phyloP scores from a whole-genome alignment of 2,888 invertebrate genomes.

The Machimus atricapillus region DNA sequence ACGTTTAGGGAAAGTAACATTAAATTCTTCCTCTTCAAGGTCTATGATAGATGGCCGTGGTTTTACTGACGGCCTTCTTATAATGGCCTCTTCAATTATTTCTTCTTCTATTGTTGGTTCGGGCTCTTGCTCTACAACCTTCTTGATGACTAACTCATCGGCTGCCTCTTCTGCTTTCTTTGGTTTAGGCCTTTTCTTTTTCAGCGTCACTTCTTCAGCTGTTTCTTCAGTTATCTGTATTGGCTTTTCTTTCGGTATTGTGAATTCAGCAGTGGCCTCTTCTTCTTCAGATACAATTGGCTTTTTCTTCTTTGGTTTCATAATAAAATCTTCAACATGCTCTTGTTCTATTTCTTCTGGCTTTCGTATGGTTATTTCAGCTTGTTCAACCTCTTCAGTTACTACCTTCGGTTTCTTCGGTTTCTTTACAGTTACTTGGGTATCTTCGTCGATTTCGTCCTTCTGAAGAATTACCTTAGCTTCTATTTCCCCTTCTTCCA shows the following conservation, averaged over 20 bases:
- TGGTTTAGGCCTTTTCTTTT: constrained; percentile 57
- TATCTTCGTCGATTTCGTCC: background rate
- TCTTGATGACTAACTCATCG: constrained; percentile 57
- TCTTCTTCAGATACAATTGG: constrained; percentile 26
- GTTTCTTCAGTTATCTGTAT: constrained; percentile 48
- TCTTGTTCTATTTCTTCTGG: constrained; percentile 47
- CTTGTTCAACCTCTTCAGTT: constrained; percentile 51
- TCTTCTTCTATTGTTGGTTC: constrained; percentile 58
- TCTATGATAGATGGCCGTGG: constrained; percentile 54
- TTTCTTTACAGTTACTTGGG: constrained; percentile 44
- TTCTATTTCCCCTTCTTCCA: constrained; percentile 40
- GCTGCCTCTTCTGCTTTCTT: constrained; percentile 56
- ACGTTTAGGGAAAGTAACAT: constrained; percentile 57
- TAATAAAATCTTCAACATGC: constrained; percentile 54
- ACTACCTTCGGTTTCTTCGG: constrained; percentile 40
- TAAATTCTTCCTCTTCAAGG: constrained; percentile 55
- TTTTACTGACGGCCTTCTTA: background rate
- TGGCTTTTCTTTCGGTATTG: constrained; percentile 48
- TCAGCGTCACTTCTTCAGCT: constrained; percentile 49
- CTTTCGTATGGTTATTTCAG: constrained; percentile 49
- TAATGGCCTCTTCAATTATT: constrained; percentile 65
- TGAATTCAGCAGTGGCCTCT: constrained; percentile 11
- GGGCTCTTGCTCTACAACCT: constrained; percentile 58
- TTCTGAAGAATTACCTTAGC: background rate
- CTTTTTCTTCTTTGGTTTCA: constrained; percentile 45